Base-by-base conservation (phyloP, 1,140 invertebrate species). In the Adelges cooleyi region DNA sequence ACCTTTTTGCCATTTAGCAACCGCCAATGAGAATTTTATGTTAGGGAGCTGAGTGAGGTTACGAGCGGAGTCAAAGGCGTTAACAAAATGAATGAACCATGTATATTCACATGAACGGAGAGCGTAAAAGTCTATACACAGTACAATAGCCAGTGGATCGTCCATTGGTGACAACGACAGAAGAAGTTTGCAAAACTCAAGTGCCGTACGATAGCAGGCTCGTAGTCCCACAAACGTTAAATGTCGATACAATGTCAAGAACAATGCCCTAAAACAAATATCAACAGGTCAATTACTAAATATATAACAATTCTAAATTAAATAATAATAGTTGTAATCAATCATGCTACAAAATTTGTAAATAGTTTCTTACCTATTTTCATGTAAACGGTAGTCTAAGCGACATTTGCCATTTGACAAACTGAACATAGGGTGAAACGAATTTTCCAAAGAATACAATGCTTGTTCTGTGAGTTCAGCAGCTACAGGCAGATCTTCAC, bases 61-160 rank as follows among this genome's bases (percentile, higher is more conserved):
- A 62, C 84, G 81, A 4, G 74, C 71, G 11, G 74, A 70, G 71
- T 87, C 83, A 82, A 83, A 86, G 69, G 82, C 79, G 18, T 83
- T 75, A 56, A 81, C 81, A 48, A 87, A 84, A 50, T 90, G 79
- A 5, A 86, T 77, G 92, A 73, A 77, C 86, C 91, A 95, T n/a
- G 81, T 75, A 72, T 87, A 90, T 75, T 95, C 86, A 54, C 82
- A 82, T 49, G 86, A 81, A 66, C 88, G 77, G 36, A 96, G 71
- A 0, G 92, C 91, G 73, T 92, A 90, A 68, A 90, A 91, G 73
- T 96, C 92, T 3, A 97, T 83, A 68, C 86, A 80, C 20, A 95
- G 77, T 36, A 90, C 77, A 10, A 87, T 80, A 23, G 85, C 89
- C 66, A 95, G 71, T 1, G 93, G 93, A 77, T 97, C 93, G 33